Evolutionary conservation across 1,140 invertebrate genomes (phyloP).

Genomic region (Maconellicoccus hirsutus): DNA sequence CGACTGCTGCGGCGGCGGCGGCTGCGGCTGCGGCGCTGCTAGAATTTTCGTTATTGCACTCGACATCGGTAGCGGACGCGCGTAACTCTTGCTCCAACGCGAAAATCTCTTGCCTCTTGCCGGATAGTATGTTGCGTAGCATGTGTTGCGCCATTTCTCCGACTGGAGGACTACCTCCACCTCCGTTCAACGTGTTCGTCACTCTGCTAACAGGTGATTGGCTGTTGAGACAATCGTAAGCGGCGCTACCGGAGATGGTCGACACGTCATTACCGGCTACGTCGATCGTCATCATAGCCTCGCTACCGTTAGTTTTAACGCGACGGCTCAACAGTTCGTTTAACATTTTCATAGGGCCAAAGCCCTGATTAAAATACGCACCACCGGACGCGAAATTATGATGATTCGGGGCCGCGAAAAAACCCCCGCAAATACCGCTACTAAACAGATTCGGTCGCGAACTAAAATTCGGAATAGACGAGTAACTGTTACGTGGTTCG

Average conservation of each 20-base stretch:
- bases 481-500: constrained; percentile 84
- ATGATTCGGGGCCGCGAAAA: constrained; percentile 55
- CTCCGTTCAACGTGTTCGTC: not conserved
- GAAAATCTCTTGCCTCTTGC: constrained; percentile 60
- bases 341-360: constrained; percentile 63
- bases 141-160: constrained; percentile 50
- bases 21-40: constrained; percentile 36
- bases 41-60: constrained; percentile 39
- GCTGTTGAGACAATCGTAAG: constrained; percentile 17
- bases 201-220: constrained; percentile 5
- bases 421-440: constrained; percentile 66
- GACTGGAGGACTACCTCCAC: constrained; percentile 22
- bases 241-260: not conserved
- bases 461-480: constrained; percentile 73
- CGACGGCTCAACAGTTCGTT: constrained; percentile 58
- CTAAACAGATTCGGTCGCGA: constrained; percentile 71
- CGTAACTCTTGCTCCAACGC: constrained; percentile 49
- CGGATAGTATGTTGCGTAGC: constrained; percentile 69
- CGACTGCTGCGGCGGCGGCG: constrained; percentile 36
- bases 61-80: constrained; percentile 30
- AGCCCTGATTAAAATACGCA: constrained; percentile 51
- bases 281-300: constrained; percentile 36
- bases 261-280: constrained; percentile 25
- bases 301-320: constrained; percentile 52
- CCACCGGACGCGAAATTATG: constrained; percentile 61